Evolutionary conservation across 2,797 vertebrate genomes (phyloP), one percentile per base, ranked within the genome.

Genomic region (Florisuga fusca): DNA sequence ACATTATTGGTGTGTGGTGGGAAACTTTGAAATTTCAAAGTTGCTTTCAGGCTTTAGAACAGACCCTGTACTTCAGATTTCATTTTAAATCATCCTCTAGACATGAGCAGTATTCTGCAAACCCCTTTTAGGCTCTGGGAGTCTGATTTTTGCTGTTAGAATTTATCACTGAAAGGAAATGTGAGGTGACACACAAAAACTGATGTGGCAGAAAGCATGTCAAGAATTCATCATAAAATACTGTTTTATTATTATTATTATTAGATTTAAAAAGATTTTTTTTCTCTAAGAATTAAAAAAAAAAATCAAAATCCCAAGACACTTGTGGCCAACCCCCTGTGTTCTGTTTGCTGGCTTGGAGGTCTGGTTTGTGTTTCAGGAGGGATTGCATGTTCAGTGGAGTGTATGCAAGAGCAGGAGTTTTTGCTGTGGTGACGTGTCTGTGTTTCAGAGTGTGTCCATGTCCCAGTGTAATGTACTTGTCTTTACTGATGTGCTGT

Each of bases 401-500:
- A 54, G 73, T 73, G 87, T 67, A 26, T 2, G 45, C 71, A 83
- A 87, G 87, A 92, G 34, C 83, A 79, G 43, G 76, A 72, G 71
- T 51, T 82, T 84, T 76, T 12, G 55, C 78, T 62, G 53, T 34
- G 72, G 76, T 84, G 89, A 93, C 41, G 59, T 68, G 66, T 29
- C 55, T 92, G 89, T 86, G 76, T 88, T 96, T 77, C 0, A 0
- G 45, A 84, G 67, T 86, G 76, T 84, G 76, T 84, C 78, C 45
- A 0, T 78, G 66, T 92, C 69, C 69, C 11, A 76, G 45, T 75
- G 63, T 89, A 91, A 89, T 59, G 84, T 54, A 38, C 85, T 94
- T 94, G 71, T 95, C 89, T 79, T 46, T 95, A 51, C 15, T 67
- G 80, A 82, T 90, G n/a, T 8, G 63, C 83, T 74, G 76, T 77